phyloP scores from a whole-genome alignment of 2,113 vertebrate species.

The Paraplagusia blochii region DNA sequence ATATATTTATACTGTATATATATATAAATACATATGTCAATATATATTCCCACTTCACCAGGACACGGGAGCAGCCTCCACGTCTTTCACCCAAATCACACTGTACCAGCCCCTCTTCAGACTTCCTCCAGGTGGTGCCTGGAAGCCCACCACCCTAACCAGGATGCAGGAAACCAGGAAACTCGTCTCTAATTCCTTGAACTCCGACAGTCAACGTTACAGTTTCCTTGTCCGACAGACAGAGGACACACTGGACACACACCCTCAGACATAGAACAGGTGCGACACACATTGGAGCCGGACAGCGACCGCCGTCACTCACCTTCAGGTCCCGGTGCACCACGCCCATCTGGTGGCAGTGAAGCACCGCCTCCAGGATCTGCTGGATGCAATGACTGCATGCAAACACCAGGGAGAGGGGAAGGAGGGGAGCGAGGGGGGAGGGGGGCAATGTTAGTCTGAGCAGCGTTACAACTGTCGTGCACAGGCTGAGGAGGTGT shows the following conservation, averaged over 20 bases:
- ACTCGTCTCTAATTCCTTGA: neutral
- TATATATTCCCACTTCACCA: no score
- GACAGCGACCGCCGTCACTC: conserved; percentile 70
- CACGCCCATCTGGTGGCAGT: conserved; percentile 96
- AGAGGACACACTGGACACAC: conserved; percentile 32
- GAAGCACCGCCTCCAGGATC: conserved; percentile 96
- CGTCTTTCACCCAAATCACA: no score
- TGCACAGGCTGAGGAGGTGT: conserved; percentile 68
- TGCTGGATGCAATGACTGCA: conserved; percentile 97
- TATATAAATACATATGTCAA: no score
- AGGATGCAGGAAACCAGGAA: no score
- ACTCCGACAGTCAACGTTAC: conserved; percentile 20
- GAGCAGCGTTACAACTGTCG: conserved; percentile 72
- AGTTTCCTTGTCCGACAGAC: conserved; percentile 3
- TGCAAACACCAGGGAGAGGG: conserved; percentile 81
- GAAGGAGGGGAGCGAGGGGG: conserved; percentile 24
- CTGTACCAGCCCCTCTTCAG: no score
- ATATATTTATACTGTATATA: no score
- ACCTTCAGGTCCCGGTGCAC: conserved; percentile 99
- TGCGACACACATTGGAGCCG: conserved; percentile 14
- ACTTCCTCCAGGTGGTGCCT: no score
- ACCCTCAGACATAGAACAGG: conserved; percentile 16
- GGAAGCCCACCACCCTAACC: no score
- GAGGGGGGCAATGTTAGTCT: conserved; percentile 76
- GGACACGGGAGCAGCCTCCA: no score